Percentiles rank a stretch among this genome's conserved stretches.
These are phyloP conservation scores for Tortricodes alternella DNA, from an alignment of 2,888 invertebrate genomes.

Conservation along the genomic window DNA sequence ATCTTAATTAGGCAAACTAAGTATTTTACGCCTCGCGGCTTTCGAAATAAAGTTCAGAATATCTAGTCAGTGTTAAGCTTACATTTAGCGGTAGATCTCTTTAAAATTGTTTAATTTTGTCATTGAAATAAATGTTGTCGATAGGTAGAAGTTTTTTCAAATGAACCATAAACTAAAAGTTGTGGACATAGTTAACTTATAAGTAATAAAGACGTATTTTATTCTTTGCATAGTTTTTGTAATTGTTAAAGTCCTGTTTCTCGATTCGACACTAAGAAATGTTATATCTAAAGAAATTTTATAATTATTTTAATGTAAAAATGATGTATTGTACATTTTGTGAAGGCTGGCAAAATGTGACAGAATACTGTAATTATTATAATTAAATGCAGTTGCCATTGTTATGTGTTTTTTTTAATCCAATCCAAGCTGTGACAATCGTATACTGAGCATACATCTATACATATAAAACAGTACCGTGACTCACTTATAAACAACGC, in stretches of 20 bases:
- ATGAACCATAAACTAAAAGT: slow-evolving; percentile 1
- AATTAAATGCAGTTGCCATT: slow-evolving; percentile 69
- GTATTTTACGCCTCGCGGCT: slow-evolving; percentile 21
- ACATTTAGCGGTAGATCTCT: slow-evolving; percentile 12
- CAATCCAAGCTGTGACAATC: not conserved
- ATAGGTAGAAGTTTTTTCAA: slow-evolving; percentile 38
- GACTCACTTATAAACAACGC: too few relatives aligned
- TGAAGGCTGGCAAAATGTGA: slow-evolving; percentile 76
- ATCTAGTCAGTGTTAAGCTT: slow-evolving; percentile 27
- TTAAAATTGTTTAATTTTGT: not conserved
- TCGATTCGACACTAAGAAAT: slow-evolving; percentile 26
- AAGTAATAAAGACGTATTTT: slow-evolving; percentile 31
- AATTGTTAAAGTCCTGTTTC: slow-evolving; percentile 21
- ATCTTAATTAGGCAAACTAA: slow-evolving; percentile 47
- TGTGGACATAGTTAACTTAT: slow-evolving; percentile 37
- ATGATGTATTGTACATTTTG: slow-evolving; percentile 58
- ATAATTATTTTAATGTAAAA: slow-evolving; percentile 28
- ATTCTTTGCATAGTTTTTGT: slow-evolving; percentile 15
- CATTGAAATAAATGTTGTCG: slow-evolving; percentile 31
- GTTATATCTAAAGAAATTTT: slow-evolving; percentile 25
- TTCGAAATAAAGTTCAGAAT: slow-evolving; percentile 18
- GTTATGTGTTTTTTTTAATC: slow-evolving; percentile 41
- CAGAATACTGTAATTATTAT: slow-evolving; percentile 47
- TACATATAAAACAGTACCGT: too few relatives aligned
- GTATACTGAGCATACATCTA: too few relatives aligned